phyloP scores from a whole-genome alignment of 2,113 vertebrate species.

The Engraulis encrasicolus region DNA sequence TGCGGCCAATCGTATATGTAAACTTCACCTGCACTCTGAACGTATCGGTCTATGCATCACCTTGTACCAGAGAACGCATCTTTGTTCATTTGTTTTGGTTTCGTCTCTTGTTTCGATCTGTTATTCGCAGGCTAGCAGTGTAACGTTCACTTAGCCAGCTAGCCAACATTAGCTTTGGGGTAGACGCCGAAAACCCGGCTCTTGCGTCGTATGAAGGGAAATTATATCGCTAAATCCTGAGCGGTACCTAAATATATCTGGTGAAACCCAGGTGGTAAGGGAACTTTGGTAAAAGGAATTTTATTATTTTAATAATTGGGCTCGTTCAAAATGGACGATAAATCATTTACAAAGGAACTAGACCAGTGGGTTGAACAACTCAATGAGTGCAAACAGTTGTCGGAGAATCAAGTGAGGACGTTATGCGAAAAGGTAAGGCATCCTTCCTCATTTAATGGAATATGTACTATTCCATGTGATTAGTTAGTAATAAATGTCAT shows the following conservation, averaged over 20 bases:
- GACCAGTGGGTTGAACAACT: constrained; percentile 81
- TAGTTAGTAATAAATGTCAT: background rate
- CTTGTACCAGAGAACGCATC: background rate
- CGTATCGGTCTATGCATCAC: background rate
- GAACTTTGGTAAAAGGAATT: background rate
- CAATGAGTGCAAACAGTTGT: constrained; percentile 78
- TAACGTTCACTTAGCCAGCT: constrained; percentile 10
- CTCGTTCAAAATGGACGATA: constrained; percentile 72
- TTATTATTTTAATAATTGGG: background rate
- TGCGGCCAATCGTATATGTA: background rate
- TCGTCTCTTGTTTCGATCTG: background rate
- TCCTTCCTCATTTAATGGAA: background rate
- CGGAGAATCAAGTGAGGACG: constrained; percentile 77
- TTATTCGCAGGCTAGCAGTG: background rate
- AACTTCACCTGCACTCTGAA: background rate
- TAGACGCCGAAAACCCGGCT: constrained; percentile 14
- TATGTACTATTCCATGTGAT: background rate
- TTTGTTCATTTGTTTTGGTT: background rate
- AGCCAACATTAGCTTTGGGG: constrained; percentile 7
- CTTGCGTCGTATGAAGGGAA: background rate
- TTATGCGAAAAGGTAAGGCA: constrained; percentile 77
- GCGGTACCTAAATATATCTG: background rate
- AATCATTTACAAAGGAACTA: constrained; percentile 78
- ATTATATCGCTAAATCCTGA: constrained; percentile 11
- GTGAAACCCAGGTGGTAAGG: background rate